Evolutionary conservation across 2,113 vertebrate species (phyloP), one percentile per base, ranked within the genome.

Genomic region (Microtus oregoni): DNA sequence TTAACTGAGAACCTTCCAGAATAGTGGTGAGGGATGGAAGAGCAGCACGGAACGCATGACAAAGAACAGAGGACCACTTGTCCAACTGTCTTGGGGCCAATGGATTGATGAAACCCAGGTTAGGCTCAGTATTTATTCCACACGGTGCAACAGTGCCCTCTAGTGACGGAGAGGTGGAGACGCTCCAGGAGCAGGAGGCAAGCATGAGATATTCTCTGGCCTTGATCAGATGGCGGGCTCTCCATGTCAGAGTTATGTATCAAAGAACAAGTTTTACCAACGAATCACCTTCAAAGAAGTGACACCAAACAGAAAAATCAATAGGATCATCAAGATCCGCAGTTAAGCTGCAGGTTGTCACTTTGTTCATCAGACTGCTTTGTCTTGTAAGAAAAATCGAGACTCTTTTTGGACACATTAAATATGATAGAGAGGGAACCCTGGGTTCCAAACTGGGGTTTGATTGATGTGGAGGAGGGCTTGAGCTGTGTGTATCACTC

Each of bases 61-160:
- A 76, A 83, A 88, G 58, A 65, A 75, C 52, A 79, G 0, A 24
- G 72, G 8, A 86, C 3, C 47, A 3, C 10, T 86, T 41, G 26
- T 85, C 50, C 28, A 30, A 13, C 75, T 44, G 44, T 55, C 58
- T 22, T 75, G 30, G 35, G 17, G 4, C 20, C 75, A 24, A 28
- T 41, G 50, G 90, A 82, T 65, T 82, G 83, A 67, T 44, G 38
- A 90, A 88, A 96, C 30, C 26, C 3, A 35, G 44, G 12, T 79
- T 63, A 22, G 41, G 55, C 6, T 61, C 78, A 17, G 19, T 67
- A 50, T 92, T 95, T 86, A 89, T 76, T 26, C 90, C 89, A 86
- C 44, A 4, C 38, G 0, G 98, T 73, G 44, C 96, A 97, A 97
- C 93, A 96, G 96, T 97, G 97, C 96, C 98, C 97, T 97, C 98